Evolutionary conservation across 2,113 vertebrate species (phyloP).

Genomic region (Connochaetes taurinus): DNA sequence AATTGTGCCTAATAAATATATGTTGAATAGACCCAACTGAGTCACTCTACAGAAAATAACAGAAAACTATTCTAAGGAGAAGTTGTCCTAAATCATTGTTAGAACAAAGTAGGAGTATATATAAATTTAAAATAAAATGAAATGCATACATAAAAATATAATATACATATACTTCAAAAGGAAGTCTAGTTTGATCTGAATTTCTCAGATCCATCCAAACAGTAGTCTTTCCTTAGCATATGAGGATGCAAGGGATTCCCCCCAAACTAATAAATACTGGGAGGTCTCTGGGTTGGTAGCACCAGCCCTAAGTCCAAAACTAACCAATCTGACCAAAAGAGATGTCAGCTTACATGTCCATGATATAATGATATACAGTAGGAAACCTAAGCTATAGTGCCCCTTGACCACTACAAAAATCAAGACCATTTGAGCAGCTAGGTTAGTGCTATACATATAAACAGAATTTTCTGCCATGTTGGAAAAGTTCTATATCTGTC

Average conservation of each 20-base stretch:
- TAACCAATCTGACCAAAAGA: background rate
- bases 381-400: background rate
- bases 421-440: background rate
- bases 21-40: background rate
- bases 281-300: background rate
- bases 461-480: background rate
- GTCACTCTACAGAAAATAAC: background rate
- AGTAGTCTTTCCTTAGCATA: background rate
- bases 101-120: background rate
- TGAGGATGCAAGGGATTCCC: background rate
- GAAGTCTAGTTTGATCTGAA: background rate
- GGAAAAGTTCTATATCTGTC: background rate
- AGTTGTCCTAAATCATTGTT: background rate
- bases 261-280: background rate
- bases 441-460: background rate
- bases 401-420: background rate
- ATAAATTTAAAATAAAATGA: background rate
- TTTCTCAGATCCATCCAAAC: background rate
- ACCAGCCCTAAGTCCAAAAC: background rate
- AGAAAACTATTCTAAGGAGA: background rate
- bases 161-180: background rate
- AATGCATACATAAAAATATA: background rate
- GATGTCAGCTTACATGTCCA: background rate
- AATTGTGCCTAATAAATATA: background rate
- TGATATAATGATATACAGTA: background rate